A percentile compares a stretch with the other conserved stretches of the same genome.
Conservation (phyloP, 2,888 invertebrate species). For the Agonopterix arenella region DNA sequence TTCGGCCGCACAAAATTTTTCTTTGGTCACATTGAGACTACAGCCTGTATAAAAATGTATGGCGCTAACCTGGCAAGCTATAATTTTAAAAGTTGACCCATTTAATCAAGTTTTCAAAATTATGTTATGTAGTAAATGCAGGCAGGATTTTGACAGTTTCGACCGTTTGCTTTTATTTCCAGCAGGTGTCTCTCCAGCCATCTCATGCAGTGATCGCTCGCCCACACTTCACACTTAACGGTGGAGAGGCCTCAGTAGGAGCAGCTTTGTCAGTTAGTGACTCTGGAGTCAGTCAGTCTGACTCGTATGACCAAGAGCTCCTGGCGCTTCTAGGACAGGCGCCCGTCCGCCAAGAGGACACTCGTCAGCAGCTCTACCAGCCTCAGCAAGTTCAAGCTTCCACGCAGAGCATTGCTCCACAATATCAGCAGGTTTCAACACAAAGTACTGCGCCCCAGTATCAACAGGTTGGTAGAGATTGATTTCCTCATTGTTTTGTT, state of each 20-base stretch:
- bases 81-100: no score
- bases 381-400: conserved; percentile 27
- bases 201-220: conserved; percentile 66
- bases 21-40: no score
- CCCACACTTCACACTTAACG: conserved; percentile 54
- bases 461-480: conserved; percentile 34
- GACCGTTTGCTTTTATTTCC: no score
- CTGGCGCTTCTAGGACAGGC: conserved; percentile 49
- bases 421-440: conserved; percentile 40
- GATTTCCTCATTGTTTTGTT: background rate
- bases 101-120: no score
- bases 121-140: no score
- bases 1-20: no score
- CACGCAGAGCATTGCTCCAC: conserved; percentile 21
- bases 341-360: conserved; percentile 42
- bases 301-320: conserved; percentile 50
- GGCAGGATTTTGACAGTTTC: no score
- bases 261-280: conserved; percentile 66
- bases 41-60: no score
- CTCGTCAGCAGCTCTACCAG: conserved; percentile 32
- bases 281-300: conserved; percentile 34
- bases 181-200: conserved; percentile 52
- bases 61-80: no score
- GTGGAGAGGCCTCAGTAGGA: conserved; percentile 67
- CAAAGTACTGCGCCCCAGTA: conserved; percentile 46